Base-by-base conservation (phyloP, 2,797 vertebrate species). In the Rhadinocentrus ornatus region DNA sequence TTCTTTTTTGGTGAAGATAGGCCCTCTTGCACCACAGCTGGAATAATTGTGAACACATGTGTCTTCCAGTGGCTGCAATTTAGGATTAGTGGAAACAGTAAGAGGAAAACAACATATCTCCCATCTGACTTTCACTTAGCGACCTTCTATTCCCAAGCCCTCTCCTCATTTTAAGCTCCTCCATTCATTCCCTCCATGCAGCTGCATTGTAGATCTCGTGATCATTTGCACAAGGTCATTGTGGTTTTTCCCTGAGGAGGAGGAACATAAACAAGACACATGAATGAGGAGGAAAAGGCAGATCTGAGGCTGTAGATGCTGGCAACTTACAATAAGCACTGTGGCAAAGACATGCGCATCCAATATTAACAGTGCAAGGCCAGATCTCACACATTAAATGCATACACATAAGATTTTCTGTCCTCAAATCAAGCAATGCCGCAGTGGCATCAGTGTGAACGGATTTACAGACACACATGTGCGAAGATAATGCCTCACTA, bases 31-130 rank as follows among this genome's bases (percentile, higher is more conserved):
- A 77, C 77, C 71, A 71, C 66, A 55, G 55, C 62, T 77, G 75
- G 73, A 90, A 87, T 94, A 93, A 94, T 94, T 85, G 76, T 64
- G 83, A 94, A 92, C 93, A 94, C 77, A 91, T 94, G 93, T 85
- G 81, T 92, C 85, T 91, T 92, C 86, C 90, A 92, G 87, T 89
- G 89, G 90, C 86, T 91, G 87, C 84, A 90, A 90, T 91, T 89
- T 88, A 86, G 87, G 82, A 92, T 93, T 91, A 92, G 87, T 88
- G 88, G 88, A 92, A 93, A 91, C 79, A 85, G 86, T 90, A 75
- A 52, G 74, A 93, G 92, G 90, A 90, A 93, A 94, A 92, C 85
- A 92, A 80, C 82, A 81, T 75, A 69, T 74, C 80, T 88, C 87
- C 88, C 75, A 84, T 87, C 83, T 71, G 71, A 67, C 82, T 87